Conservation (phyloP, 2,797 vertebrate species). For the Sebastolobus alascanus region DNA sequence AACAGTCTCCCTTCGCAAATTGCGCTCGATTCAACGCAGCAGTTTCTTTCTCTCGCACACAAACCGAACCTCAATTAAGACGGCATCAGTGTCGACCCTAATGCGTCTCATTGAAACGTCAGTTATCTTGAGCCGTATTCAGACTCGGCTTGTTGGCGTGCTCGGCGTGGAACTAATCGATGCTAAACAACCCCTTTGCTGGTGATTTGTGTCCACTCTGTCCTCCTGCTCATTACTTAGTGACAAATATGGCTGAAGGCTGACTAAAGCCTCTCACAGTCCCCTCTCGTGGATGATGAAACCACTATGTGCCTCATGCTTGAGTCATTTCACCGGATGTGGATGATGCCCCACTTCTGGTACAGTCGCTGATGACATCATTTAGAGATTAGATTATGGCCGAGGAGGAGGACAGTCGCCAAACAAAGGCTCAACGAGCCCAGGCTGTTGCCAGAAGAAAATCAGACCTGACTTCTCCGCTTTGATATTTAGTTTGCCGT, state of each 20-base stretch:
- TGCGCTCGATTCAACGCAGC: conserved; percentile 35
- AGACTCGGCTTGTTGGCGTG: conserved; percentile 38
- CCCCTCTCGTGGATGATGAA: conserved; percentile 55
- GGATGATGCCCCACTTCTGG: conserved; percentile 68
- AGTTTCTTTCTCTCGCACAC: conserved; percentile 2
- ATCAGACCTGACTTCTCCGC: conserved; percentile 40
- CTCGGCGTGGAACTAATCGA: conserved; percentile 63
- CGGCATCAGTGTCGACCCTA: conserved; percentile 27
- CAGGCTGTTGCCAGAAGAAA: conserved; percentile 37
- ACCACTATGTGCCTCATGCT: conserved; percentile 49
- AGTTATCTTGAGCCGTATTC: conserved; percentile 51
- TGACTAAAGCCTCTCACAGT: conserved; percentile 58
- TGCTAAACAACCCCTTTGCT: conserved; percentile 65
- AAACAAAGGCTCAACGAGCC: conserved; percentile 51
- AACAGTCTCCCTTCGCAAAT: conserved; percentile 35
- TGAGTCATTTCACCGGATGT: conserved; percentile 69
- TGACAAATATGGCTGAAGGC: conserved; percentile 62
- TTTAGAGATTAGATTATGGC: conserved; percentile 52
- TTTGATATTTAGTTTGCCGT: conserved; percentile 51
- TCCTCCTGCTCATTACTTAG: conserved; percentile 57
- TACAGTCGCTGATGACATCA: conserved; percentile 71
- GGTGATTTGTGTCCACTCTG: conserved; percentile 66
- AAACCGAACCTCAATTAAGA: conserved; percentile 59
- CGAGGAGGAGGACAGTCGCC: conserved; percentile 38
- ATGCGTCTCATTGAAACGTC: conserved; percentile 55